Conservation (phyloP, 92 coral and sea anemone species). For the Muricea muricata region DNA sequence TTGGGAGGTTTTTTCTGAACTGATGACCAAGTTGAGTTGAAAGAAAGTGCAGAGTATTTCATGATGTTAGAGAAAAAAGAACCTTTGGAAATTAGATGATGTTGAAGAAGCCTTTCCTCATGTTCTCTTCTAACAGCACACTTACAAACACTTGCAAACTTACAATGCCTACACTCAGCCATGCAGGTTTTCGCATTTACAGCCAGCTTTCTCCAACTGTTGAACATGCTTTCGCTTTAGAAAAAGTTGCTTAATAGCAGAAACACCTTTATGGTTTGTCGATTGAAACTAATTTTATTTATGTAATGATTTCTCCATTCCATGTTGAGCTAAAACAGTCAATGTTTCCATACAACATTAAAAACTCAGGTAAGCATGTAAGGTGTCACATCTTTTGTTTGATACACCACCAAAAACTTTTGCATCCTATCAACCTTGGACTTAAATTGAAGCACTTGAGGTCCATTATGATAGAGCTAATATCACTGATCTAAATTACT, state of each 20-base stretch:
- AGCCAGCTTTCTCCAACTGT: constrained; percentile 61
- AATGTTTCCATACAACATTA: constrained; percentile 44
- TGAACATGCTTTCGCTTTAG: constrained; percentile 53
- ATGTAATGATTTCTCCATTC: constrained; percentile 67
- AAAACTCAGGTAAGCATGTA: too few species aligned
- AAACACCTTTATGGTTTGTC: constrained; percentile 60
- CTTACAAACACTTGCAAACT: background rate
- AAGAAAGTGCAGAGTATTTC: background rate
- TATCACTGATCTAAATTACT: too few species aligned
- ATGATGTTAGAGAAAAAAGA: background rate
- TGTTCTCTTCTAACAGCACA: constrained; percentile 50
- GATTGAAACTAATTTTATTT: constrained; percentile 58
- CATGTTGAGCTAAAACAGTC: constrained; percentile 61
- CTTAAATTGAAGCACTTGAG: too few species aligned
- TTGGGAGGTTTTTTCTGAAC: constrained; percentile 31
- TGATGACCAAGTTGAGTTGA: constrained; percentile 45
- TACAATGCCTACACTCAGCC: constrained; percentile 43
- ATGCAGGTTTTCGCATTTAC: constrained; percentile 63
- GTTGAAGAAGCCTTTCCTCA: constrained; percentile 47
- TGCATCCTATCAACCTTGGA: too few species aligned
- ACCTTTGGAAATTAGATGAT: constrained; percentile 13
- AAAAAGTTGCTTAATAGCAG: constrained; percentile 55
- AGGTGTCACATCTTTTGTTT: too few species aligned
- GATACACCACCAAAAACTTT: too few species aligned
- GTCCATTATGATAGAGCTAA: too few species aligned